These are phyloP conservation scores for pig (Sus scrofa) DNA, from an alignment of 2,113 vertebrate species.

Conservation along the genomic window DNA sequence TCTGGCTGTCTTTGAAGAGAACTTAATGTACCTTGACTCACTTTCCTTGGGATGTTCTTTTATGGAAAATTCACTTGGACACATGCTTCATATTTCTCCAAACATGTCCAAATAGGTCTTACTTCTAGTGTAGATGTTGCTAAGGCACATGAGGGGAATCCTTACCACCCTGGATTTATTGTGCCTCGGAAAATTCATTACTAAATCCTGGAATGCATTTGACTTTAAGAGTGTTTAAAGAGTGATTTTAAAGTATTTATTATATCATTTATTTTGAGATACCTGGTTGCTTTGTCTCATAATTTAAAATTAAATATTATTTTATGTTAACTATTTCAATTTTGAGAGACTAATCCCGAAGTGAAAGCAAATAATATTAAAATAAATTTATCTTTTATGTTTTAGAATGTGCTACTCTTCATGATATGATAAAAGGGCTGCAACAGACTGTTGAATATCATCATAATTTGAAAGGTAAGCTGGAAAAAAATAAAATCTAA, in stretches of 20 bases:
- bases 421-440: conserved; percentile 90
- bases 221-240: neutral
- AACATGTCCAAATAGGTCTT: neutral
- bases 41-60: neutral
- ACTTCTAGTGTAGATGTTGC: neutral
- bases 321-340: conserved; percentile 52
- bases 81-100: neutral
- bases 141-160: neutral
- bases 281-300: neutral
- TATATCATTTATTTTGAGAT: conserved; percentile 42
- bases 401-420: conserved; percentile 92
- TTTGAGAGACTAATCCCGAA: conserved; percentile 54
- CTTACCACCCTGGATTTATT: neutral
- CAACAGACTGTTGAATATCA: conserved; percentile 93
- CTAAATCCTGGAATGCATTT: conserved; percentile 1
- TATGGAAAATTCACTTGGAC: neutral
- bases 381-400: conserved; percentile 73
- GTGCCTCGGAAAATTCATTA: conserved; percentile 31
- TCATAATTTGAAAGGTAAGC: conserved; percentile 93
- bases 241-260: neutral
- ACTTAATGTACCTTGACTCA: neutral
- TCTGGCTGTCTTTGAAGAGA: neutral
- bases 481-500: conserved; percentile 51
- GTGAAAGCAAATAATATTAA: conserved; percentile 43
- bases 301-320: conserved; percentile 42